Conservation (phyloP, 1,140 invertebrate species). For the Dendrolimus kikuchii region DNA sequence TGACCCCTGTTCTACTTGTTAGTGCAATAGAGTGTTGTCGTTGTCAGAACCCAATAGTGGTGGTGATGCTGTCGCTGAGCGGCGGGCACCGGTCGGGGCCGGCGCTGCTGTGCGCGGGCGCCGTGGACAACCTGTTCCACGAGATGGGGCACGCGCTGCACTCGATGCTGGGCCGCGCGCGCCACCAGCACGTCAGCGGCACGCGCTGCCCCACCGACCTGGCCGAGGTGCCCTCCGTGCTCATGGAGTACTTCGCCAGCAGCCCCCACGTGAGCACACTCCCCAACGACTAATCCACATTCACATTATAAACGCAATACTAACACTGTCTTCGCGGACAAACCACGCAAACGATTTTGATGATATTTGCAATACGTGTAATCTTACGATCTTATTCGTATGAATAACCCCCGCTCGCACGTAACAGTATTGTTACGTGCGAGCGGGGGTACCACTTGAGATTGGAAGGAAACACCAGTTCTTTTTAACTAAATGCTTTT, state of each 20-base stretch:
- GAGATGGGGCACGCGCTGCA: constrained; percentile 99
- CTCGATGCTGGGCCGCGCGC: constrained; percentile 96
- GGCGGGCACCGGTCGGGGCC: constrained; percentile 82
- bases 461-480: too few relatives aligned
- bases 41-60: constrained; percentile 90
- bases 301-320: too few relatives aligned
- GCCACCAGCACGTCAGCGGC: constrained; percentile 97
- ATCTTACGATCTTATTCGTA: too few relatives aligned
- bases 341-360: too few relatives aligned
- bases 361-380: too few relatives aligned
- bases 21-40: constrained; percentile 4
- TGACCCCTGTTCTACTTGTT: too few relatives aligned
- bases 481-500: too few relatives aligned
- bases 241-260: constrained; percentile 98
- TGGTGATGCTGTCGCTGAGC: constrained; percentile 92
- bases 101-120: constrained; percentile 84
- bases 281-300: not conserved
- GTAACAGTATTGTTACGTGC: too few relatives aligned
- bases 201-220: constrained; percentile 98
- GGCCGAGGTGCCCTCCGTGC: constrained; percentile 97
- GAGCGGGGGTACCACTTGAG: too few relatives aligned
- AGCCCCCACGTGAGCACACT: constrained; percentile 81
- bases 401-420: too few relatives aligned
- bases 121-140: constrained; percentile 98
- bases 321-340: too few relatives aligned